Evolutionary conservation across 2,888 invertebrate genomes (phyloP), one percentile per base, ranked within the genome.

Genomic region (Drosophila seclusa): DNA sequence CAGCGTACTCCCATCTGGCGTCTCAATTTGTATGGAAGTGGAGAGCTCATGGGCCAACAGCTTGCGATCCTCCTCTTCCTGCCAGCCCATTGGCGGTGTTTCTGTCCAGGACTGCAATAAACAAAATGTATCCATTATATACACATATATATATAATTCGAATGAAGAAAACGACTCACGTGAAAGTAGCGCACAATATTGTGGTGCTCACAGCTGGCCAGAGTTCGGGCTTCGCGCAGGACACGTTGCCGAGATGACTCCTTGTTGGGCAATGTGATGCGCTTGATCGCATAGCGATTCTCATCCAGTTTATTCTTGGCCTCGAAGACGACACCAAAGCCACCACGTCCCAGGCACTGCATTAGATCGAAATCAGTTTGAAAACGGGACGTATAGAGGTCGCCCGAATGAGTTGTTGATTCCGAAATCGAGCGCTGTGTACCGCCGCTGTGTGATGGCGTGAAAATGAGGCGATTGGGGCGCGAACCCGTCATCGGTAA

Each of bases 321-420:
- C 92, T 99, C 97, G 92, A 99, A 99, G 0, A 99, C 99, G 3
- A 99, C 96, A 0, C 99, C 99, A 93, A 99, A 99, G 0, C 99
- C 99, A 27, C 99, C 99, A 83, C 95, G 95, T 0, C 98, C 98
- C 21, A 98, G 94, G 80, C 97, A 96, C 73, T 95, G 94, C 36
- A 98, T 93, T 32, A 96, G 95, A 54, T 96, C 96, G 93, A 98
- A 99, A 91, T 99, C 99, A 1, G 95, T 95, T 76, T 96, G 94
- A 92, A 97, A 99, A 53, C 98, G 95, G 78, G 93, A 96, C 78
- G 87, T 82, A 72, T 92, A 93, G 61, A 91, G 73, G 78, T 93
- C 83, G 68, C 82, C 72, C 0, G 91, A 89, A 78, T 86, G 62
- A 27, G 90, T 78, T 59, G 91, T 73, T 60, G 92, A 91, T 80